phyloP scores from a whole-genome alignment of 2,113 vertebrate genomes.

The Lanius ludovicianus region DNA sequence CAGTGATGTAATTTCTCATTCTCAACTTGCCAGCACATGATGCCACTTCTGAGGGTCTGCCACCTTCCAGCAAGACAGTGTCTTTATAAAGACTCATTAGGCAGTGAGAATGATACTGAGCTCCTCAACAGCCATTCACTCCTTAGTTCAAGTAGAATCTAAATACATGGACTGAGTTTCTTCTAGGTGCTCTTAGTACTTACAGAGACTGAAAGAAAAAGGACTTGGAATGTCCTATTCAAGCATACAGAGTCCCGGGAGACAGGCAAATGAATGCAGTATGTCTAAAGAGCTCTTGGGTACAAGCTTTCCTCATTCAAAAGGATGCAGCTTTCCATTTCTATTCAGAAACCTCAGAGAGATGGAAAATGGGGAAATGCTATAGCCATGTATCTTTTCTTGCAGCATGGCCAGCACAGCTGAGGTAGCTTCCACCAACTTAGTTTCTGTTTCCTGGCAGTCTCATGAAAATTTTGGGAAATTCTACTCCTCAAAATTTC shows the following conservation, averaged over 20 bases:
- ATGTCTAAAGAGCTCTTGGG: background rate
- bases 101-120: background rate
- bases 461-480: background rate
- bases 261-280: background rate
- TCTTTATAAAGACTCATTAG: background rate
- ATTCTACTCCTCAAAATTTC: background rate
- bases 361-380: background rate
- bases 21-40: background rate
- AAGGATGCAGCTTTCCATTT: background rate
- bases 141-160: background rate
- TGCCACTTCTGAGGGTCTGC: background rate
- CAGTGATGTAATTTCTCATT: background rate
- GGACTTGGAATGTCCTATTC: background rate
- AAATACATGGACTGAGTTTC: background rate
- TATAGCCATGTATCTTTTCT: background rate
- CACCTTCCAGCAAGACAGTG: background rate
- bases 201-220: background rate
- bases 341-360: background rate
- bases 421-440: background rate
- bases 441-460: background rate
- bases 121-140: background rate
- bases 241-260: background rate
- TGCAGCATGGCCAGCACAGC: background rate
- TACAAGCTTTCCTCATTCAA: background rate
- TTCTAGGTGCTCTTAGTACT: background rate